Percentiles rank a stretch among this genome's conserved stretches.
phyloP scores from a whole-genome alignment of 2,113 vertebrate genomes.

The Heterotilapia buettikoferi region DNA sequence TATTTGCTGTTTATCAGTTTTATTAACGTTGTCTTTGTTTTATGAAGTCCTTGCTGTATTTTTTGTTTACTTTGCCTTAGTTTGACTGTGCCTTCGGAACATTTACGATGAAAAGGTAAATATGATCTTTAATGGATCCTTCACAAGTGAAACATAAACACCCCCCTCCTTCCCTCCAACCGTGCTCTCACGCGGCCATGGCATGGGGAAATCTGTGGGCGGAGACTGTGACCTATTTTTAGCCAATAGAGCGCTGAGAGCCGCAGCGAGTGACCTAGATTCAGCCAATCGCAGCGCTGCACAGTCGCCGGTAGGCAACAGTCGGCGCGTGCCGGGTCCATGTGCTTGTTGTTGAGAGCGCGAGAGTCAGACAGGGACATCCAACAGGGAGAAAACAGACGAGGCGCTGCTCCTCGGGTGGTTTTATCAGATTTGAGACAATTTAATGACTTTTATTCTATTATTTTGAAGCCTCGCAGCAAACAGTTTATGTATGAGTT shows the following conservation, averaged over 20 bases:
- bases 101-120: not conserved
- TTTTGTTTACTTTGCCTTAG: not conserved
- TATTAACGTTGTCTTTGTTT: not conserved
- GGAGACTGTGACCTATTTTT: slow-evolving; percentile 72
- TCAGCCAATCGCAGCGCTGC: slow-evolving; percentile 63
- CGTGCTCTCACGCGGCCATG: slow-evolving; percentile 68
- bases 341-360: slow-evolving; percentile 55
- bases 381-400: not conserved
- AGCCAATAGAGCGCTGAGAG: slow-evolving; percentile 55
- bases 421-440: not conserved
- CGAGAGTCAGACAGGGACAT: slow-evolving; percentile 32
- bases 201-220: slow-evolving; percentile 69
- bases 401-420: not conserved
- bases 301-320: slow-evolving; percentile 59
- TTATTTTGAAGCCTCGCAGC: not conserved
- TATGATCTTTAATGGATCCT: not conserved
- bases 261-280: slow-evolving; percentile 71
- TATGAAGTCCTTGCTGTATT: not conserved
- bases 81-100: not conserved
- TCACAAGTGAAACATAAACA: not conserved
- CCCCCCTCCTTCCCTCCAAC: not conserved
- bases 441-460: fast-evolving
- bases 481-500: not conserved
- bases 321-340: slow-evolving; percentile 68
- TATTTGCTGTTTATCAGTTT: not conserved